Percentiles rank a stretch among this genome's conserved stretches.
These are phyloP conservation scores for Popillia japonica DNA, from an alignment of 1,140 invertebrate species.

Conservation along the genomic window DNA sequence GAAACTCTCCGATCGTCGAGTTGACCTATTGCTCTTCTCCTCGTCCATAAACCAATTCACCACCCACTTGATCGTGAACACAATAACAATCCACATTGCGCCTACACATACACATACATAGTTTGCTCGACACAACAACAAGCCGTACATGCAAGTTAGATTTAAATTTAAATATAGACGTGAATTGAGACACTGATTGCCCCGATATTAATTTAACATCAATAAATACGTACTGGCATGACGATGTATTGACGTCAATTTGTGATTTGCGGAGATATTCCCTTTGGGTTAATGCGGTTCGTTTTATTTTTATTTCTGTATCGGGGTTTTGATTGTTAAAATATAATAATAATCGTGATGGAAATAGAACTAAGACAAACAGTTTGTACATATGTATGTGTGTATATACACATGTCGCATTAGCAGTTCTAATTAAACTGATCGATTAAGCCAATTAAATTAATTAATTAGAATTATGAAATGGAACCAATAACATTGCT, in stretches of 20 bases:
- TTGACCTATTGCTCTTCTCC: slow-evolving; percentile 4
- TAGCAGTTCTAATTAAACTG: too few relatives aligned
- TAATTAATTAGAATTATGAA: too few relatives aligned
- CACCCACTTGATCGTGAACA: slow-evolving; percentile 9
- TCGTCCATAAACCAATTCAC: neutral
- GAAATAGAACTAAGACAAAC: too few relatives aligned
- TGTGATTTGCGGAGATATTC: neutral
- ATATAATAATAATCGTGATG: too few relatives aligned
- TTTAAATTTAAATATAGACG: neutral
- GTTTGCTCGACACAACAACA: neutral
- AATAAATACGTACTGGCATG: neutral
- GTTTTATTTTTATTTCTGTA: too few relatives aligned
- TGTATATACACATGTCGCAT: too few relatives aligned
- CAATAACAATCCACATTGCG: slow-evolving; percentile 1
- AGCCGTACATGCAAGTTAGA: neutral
- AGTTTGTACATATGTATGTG: too few relatives aligned
- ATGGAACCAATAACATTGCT: too few relatives aligned
- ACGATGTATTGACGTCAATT: slow-evolving; percentile 12
- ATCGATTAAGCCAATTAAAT: too few relatives aligned
- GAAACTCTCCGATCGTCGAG: neutral
- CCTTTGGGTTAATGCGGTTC: too few relatives aligned
- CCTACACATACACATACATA: neutral
- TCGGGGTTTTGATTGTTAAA: too few relatives aligned
- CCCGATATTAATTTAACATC: slow-evolving; percentile 15
- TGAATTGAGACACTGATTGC: neutral